These are phyloP conservation scores for Sterrhoptilus dennistouni DNA, from an alignment of 2,113 vertebrate genomes.

Conservation along the genomic window DNA sequence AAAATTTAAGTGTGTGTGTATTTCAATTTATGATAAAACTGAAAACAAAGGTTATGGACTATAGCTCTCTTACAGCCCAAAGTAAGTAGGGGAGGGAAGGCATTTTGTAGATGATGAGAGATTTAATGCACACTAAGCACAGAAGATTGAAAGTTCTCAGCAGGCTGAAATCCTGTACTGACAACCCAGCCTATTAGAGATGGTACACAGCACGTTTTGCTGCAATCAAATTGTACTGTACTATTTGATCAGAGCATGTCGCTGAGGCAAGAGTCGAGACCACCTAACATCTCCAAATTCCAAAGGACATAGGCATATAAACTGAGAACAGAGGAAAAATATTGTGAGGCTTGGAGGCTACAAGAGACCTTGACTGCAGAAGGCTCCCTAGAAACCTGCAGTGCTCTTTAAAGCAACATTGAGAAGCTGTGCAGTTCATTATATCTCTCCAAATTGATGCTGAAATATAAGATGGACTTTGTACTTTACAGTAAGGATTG, in stretches of 20 bases:
- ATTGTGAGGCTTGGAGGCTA: neutral
- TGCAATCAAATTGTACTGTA: neutral
- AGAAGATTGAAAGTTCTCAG: slow-evolving; percentile 36
- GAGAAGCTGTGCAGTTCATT: neutral
- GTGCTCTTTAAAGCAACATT: neutral
- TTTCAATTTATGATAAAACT: slow-evolving; percentile 73
- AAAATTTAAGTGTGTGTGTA: slow-evolving; percentile 65
- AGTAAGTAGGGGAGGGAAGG: neutral
- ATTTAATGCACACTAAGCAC: slow-evolving; percentile 53
- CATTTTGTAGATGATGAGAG: slow-evolving; percentile 53
- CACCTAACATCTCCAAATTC: neutral
- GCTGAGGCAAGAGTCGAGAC: neutral
- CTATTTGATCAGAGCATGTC: neutral
- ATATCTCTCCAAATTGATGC: neutral
- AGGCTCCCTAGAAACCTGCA: neutral
- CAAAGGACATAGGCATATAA: neutral
- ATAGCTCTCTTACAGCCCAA: slow-evolving; percentile 52
- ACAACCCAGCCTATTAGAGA: slow-evolving; percentile 17
- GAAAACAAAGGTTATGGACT: slow-evolving; percentile 70
- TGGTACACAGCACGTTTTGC: neutral
- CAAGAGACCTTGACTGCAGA: neutral
- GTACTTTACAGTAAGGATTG: neutral
- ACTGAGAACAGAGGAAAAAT: neutral
- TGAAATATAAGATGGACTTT: neutral
- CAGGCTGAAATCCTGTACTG: slow-evolving; percentile 31